A percentile compares a stretch with the other conserved stretches of the same genome.
These are phyloP conservation scores for Podarcis cretensis DNA, from an alignment of 2,113 vertebrate genomes.

Conservation along the genomic window DNA sequence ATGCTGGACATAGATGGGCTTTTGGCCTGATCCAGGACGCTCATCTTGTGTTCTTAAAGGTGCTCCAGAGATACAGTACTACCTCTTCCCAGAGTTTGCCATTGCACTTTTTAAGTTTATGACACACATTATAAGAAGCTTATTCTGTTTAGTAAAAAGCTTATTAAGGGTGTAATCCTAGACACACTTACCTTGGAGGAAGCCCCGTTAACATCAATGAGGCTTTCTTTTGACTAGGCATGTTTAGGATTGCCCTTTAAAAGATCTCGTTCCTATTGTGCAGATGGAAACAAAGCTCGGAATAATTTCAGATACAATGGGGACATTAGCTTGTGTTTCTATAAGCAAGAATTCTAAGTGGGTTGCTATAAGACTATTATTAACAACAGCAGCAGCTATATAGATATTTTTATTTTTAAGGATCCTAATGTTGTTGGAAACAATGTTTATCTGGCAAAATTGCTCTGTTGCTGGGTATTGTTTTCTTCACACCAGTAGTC, in stretches of 20 bases:
- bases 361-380: conserved; percentile 26
- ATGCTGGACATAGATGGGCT: too few species aligned
- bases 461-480: not conserved
- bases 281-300: not conserved
- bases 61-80: not conserved
- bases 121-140: conserved; percentile 10
- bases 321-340: conserved; percentile 27
- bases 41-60: too few species aligned
- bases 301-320: conserved; percentile 7
- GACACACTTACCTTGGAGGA: not conserved
- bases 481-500: not conserved
- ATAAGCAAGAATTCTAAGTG: conserved; percentile 30
- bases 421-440: not conserved
- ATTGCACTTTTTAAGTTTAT: conserved; percentile 51
- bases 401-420: not conserved
- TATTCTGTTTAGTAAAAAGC: conserved; percentile 32
- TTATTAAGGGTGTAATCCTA: not conserved
- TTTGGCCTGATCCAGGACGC: too few species aligned
- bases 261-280: not conserved
- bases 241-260: not conserved
- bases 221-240: not conserved
- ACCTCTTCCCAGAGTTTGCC: not conserved
- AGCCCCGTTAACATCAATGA: not conserved
- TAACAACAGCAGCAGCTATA: not conserved
- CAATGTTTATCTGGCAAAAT: not conserved